These are phyloP conservation scores for Nebria ingens DNA, from an alignment of 1,140 invertebrate genomes.

Conservation along the genomic window DNA sequence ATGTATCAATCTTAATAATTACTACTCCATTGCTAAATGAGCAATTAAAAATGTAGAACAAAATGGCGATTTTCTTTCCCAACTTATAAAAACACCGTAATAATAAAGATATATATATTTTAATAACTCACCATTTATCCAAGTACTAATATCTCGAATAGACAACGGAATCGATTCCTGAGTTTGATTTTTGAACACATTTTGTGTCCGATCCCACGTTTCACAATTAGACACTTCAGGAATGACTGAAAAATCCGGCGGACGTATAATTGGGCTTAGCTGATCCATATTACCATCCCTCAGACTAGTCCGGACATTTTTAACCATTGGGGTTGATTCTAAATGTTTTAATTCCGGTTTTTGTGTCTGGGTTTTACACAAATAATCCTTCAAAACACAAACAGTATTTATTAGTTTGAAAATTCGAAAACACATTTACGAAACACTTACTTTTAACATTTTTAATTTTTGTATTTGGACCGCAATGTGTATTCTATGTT, in stretches of 20 bases:
- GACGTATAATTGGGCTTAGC: slow-evolving; percentile 41
- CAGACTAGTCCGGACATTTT: slow-evolving; percentile 13
- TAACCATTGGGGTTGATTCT: slow-evolving; percentile 31
- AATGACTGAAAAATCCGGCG: slow-evolving; percentile 15
- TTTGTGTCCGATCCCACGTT: background rate
- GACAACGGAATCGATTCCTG: slow-evolving; percentile 34
- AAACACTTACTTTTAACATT: slow-evolving; percentile 38
- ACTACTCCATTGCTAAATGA: no score
- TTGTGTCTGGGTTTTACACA: slow-evolving; percentile 13
- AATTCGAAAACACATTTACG: slow-evolving; percentile 5
- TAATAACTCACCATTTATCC: slow-evolving; percentile 38
- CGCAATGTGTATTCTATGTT: slow-evolving; percentile 41
- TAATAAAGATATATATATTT: background rate
- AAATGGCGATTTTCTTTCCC: no score
- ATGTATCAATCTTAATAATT: no score
- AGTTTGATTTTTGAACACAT: background rate
- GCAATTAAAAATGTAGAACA: no score
- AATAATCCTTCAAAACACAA: slow-evolving; percentile 15
- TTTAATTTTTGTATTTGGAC: slow-evolving; percentile 48
- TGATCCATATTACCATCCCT: slow-evolving; percentile 30
- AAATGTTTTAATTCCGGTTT: slow-evolving; percentile 16
- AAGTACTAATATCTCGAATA: slow-evolving; percentile 45
- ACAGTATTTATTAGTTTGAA: slow-evolving; percentile 11
- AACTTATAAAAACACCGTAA: background rate
- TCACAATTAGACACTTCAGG: background rate